Percentiles rank a stretch among this genome's conserved stretches.
These are phyloP conservation scores for Hypsopygia costalis DNA, from an alignment of 2,888 invertebrate genomes.

Conservation along the genomic window DNA sequence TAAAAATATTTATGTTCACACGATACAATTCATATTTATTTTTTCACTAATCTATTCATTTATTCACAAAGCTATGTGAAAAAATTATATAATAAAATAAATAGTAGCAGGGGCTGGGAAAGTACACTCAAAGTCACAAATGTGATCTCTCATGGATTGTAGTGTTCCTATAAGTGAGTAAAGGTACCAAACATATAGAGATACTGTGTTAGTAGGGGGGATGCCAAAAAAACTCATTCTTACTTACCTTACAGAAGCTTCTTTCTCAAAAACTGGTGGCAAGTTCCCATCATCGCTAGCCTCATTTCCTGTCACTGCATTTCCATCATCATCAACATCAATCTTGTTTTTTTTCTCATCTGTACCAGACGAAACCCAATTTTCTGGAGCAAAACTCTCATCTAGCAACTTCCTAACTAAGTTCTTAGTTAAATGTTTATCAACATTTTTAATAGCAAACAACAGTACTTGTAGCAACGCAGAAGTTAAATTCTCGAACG, in stretches of 20 bases:
- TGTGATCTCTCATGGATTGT: too few species aligned
- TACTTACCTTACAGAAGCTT: constrained; percentile 78
- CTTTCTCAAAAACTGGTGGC: constrained; percentile 83
- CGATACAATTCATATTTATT: too few species aligned
- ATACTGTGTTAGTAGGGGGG: too few species aligned
- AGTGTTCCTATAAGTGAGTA: too few species aligned
- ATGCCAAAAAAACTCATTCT: too few species aligned
- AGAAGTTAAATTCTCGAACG: constrained; percentile 85
- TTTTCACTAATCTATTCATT: too few species aligned
- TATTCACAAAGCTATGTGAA: too few species aligned
- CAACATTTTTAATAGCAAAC: constrained; percentile 80
- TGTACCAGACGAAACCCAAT: constrained; percentile 40
- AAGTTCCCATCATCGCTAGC: constrained; percentile 39
- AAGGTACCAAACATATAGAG: too few species aligned
- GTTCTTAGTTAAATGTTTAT: constrained; percentile 73
- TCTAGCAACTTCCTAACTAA: constrained; percentile 82
- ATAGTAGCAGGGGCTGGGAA: too few species aligned
- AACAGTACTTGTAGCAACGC: constrained; percentile 85
- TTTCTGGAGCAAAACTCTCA: constrained; percentile 81
- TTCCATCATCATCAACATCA: constrained; percentile 29
- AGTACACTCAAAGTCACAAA: too few species aligned
- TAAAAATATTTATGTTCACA: too few species aligned
- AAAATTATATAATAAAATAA: too few species aligned
- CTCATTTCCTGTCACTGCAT: constrained; percentile 4
- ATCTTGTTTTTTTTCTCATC: constrained; percentile 41